A percentile compares a stretch with the other conserved stretches of the same genome.
Evolutionary conservation across 2,113 vertebrate genomes (phyloP).

Genomic region (Macroglossus sobrinus): DNA sequence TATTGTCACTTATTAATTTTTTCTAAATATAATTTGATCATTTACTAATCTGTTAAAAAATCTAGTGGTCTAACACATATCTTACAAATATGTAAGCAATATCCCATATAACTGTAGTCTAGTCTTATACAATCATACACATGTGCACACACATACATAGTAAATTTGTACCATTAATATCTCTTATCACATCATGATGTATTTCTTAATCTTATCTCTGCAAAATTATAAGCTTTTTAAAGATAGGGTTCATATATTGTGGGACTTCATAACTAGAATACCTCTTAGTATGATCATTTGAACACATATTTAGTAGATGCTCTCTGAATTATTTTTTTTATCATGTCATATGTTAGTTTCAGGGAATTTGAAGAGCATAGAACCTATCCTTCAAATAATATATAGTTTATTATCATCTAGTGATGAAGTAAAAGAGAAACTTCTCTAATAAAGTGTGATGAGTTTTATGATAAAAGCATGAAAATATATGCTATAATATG

Average conservation of each 20-base stretch:
- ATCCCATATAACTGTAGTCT: not conserved
- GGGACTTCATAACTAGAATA: not conserved
- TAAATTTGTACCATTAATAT: not conserved
- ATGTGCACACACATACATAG: not conserved
- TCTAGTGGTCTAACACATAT: not conserved
- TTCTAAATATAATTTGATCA: not conserved
- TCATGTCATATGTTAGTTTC: not conserved
- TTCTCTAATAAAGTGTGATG: not conserved
- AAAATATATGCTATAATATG: not conserved
- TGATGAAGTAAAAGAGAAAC: not conserved
- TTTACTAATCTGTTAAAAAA: not conserved
- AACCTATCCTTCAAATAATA: not conserved
- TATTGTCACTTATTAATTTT: not conserved
- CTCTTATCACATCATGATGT: not conserved
- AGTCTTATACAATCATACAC: not conserved
- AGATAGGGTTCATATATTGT: not conserved
- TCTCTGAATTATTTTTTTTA: not conserved
- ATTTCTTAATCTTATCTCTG: not conserved
- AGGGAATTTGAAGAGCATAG: not conserved
- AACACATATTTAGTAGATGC: not conserved
- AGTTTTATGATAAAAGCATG: not conserved
- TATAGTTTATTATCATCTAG: not conserved
- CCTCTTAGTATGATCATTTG: not conserved
- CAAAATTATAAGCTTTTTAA: not conserved
- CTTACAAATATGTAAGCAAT: not conserved